phyloP scores from a whole-genome alignment of 2,888 invertebrate species.

The Liposcelis brunnea region DNA sequence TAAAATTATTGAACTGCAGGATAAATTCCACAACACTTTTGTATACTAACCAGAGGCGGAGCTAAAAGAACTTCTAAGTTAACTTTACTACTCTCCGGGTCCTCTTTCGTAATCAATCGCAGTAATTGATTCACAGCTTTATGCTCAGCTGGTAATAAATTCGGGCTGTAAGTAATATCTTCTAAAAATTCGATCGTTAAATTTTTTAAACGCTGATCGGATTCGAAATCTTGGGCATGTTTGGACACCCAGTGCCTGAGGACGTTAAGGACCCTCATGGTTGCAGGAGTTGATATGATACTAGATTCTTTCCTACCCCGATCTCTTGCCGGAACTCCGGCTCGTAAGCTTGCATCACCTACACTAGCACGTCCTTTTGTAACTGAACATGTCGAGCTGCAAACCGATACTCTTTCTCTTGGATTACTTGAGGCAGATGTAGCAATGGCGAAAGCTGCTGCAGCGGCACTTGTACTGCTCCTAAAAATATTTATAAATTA shows the following conservation, averaged over 20 bases:
- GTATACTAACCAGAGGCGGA: slow-evolving; percentile 46
- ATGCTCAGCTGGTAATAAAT: slow-evolving; percentile 70
- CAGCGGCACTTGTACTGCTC: slow-evolving; percentile 73
- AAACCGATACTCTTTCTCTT: slow-evolving; percentile 37
- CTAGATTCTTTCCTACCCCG: slow-evolving; percentile 46
- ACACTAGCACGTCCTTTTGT: slow-evolving; percentile 15
- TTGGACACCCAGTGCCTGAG: slow-evolving; percentile 84
- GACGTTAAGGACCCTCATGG: slow-evolving; percentile 81
- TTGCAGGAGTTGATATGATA: slow-evolving; percentile 81
- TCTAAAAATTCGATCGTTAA: slow-evolving; percentile 73
- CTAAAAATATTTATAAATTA: slow-evolving; percentile 28
- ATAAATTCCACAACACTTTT: not conserved
- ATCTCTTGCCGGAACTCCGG: slow-evolving; percentile 22
- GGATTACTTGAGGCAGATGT: slow-evolving; percentile 77
- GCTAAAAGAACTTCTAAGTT: slow-evolving; percentile 51
- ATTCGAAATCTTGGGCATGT: slow-evolving; percentile 76
- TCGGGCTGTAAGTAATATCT: slow-evolving; percentile 69
- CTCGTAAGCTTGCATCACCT: slow-evolving; percentile 18
- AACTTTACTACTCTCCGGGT: slow-evolving; percentile 41
- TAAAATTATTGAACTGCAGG: not conserved
- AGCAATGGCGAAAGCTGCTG: slow-evolving; percentile 79
- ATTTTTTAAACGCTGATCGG: slow-evolving; percentile 50
- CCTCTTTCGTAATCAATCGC: slow-evolving; percentile 58
- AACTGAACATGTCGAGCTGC: slow-evolving; percentile 3
- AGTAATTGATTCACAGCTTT: slow-evolving; percentile 73